A percentile compares a stretch with the other conserved stretches of the same genome.
These are phyloP conservation scores for Notarius quadriscutis DNA, from an alignment of 2,113 vertebrate genomes.

Conservation along the genomic window DNA sequence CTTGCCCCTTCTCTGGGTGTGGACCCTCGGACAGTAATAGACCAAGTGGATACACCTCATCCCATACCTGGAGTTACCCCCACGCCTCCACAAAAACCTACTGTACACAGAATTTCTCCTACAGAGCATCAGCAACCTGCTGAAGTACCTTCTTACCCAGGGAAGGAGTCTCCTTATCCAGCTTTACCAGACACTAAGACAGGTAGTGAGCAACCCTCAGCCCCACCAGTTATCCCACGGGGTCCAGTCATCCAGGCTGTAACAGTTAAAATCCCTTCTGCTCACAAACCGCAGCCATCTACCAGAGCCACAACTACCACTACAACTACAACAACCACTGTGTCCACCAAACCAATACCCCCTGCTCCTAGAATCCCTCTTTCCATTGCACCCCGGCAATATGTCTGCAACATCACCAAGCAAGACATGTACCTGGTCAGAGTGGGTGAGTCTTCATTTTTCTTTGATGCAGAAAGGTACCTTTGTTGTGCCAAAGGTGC, in stretches of 20 bases:
- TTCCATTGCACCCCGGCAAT: slow-evolving; percentile 62
- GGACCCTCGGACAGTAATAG: slow-evolving; percentile 18
- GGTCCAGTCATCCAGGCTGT: slow-evolving; percentile 44
- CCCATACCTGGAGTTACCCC: slow-evolving; percentile 20
- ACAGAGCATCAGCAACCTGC: slow-evolving; percentile 35
- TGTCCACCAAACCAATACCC: slow-evolving; percentile 61
- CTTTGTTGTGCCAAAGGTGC: neutral
- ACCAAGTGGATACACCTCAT: slow-evolving; percentile 31
- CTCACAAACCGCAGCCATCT: slow-evolving; percentile 51
- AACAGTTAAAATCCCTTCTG: slow-evolving; percentile 58
- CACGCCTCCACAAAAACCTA: slow-evolving; percentile 51
- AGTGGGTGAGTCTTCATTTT: slow-evolving; percentile 67
- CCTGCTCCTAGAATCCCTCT: slow-evolving; percentile 63
- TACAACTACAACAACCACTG: slow-evolving; percentile 48
- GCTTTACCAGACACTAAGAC: neutral
- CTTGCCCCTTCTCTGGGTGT: slow-evolving; percentile 41
- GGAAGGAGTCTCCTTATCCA: slow-evolving; percentile 39
- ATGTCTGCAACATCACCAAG: slow-evolving; percentile 72
- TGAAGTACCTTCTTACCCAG: slow-evolving; percentile 1
- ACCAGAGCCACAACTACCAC: slow-evolving; percentile 51
- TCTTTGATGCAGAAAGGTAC: neutral
- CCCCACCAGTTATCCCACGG: slow-evolving; percentile 23
- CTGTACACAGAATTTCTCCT: slow-evolving; percentile 14
- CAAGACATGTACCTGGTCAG: slow-evolving; percentile 75
- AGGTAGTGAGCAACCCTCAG: slow-evolving; percentile 48